phyloP scores from a whole-genome alignment of 1,140 invertebrate species.

The Plectrocnemia conspersa region DNA sequence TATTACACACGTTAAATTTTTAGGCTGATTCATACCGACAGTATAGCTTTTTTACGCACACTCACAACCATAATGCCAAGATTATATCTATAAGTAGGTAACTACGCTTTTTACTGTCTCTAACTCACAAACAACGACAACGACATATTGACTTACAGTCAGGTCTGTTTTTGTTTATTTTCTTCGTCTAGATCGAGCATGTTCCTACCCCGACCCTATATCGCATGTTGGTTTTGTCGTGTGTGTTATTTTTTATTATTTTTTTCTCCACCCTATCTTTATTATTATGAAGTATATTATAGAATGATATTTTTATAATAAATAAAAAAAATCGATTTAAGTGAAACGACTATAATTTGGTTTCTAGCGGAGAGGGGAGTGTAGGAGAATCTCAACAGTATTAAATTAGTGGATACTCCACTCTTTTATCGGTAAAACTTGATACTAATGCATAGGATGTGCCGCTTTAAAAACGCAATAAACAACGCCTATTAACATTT shows the following conservation, averaged over 20 bases:
- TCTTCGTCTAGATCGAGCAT: no score
- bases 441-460: constrained; percentile 32
- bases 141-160: not conserved
- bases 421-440: constrained; percentile 41
- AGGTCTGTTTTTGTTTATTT: no score
- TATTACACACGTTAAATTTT: constrained; percentile 16
- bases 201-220: no score
- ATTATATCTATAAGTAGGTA: not conserved
- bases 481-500: constrained; percentile 3
- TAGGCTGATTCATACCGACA: constrained; percentile 11
- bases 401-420: constrained; percentile 43
- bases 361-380: constrained; percentile 52
- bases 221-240: no score
- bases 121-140: constrained; percentile 5
- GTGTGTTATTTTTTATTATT: no score
- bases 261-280: no score
- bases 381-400: constrained; percentile 44
- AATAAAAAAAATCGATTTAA: not conserved
- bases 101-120: constrained; percentile 21
- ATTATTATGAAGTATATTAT: no score
- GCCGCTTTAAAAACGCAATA: constrained; percentile 13
- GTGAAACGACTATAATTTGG: constrained; percentile 38
- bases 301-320: not conserved
- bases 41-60: constrained; percentile 12
- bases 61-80: not conserved